These are phyloP conservation scores for Trochalopteron elliotii DNA, from an alignment of 2,113 vertebrate species.

Conservation along the genomic window DNA sequence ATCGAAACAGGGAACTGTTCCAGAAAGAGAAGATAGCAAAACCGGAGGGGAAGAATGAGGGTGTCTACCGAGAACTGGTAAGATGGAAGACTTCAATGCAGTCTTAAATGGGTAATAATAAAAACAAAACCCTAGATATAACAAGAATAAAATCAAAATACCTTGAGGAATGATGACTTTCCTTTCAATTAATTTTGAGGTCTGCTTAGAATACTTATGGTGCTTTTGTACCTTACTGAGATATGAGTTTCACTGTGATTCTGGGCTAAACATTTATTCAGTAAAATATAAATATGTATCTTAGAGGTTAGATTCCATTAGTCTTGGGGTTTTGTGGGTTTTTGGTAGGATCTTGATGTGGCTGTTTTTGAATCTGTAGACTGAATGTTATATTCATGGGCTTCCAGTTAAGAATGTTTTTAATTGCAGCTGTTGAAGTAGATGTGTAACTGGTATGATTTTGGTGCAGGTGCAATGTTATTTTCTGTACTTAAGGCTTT, in stretches of 20 bases:
- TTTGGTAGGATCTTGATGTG: neutral
- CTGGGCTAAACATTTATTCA: neutral
- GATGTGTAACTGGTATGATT: neutral
- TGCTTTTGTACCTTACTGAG: neutral
- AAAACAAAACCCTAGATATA: neutral
- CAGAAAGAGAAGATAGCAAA: conserved; percentile 83
- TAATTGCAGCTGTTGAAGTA: neutral
- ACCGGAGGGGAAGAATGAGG: conserved; percentile 86
- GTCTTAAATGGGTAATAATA: neutral
- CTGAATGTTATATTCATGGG: neutral
- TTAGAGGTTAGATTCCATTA: neutral
- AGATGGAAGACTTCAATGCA: conserved; percentile 40
- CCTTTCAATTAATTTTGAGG: neutral
- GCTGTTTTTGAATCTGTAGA: neutral
- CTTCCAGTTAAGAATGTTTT: neutral
- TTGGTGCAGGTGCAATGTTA: neutral
- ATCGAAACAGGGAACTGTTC: conserved; percentile 82
- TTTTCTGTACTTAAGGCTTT: neutral
- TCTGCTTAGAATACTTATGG: neutral
- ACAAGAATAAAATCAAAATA: neutral
- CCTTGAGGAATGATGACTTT: neutral
- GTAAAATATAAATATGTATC: neutral
- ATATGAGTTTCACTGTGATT: neutral
- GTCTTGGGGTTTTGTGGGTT: neutral
- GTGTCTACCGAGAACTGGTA: conserved; percentile 94